Evolutionary conservation across 2,113 vertebrate species (phyloP).

Genomic region (Pangasianodon gigas): DNA sequence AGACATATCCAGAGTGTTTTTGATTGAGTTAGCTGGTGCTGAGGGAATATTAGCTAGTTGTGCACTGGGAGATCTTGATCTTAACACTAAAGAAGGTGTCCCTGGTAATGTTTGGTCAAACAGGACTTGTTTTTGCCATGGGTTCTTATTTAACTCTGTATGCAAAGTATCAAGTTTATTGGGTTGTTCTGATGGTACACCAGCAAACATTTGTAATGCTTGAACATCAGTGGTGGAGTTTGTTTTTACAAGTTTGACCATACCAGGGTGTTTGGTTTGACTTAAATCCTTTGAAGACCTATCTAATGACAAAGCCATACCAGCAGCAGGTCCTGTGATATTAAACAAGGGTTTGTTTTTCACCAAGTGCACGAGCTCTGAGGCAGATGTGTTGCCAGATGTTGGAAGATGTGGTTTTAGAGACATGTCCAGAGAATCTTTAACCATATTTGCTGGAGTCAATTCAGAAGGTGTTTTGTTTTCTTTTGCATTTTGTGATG

Average conservation of each 20-base stretch:
- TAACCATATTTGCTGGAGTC: neutral
- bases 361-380: neutral
- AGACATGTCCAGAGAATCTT: neutral
- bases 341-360: neutral
- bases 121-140: neutral
- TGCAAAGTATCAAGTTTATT: neutral
- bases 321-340: neutral
- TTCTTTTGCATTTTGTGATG: slow-evolving; percentile 5
- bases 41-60: neutral
- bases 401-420: neutral
- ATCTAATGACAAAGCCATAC: slow-evolving; percentile 16
- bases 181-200: slow-evolving; percentile 19
- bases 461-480: neutral
- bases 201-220: neutral
- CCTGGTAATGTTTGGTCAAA: neutral
- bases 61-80: neutral
- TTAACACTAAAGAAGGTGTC: neutral
- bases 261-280: neutral
- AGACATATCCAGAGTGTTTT: slow-evolving; percentile 68
- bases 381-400: neutral
- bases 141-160: neutral
- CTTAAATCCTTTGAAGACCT: neutral
- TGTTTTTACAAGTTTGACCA: slow-evolving; percentile 18
- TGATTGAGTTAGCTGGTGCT: slow-evolving; percentile 43
- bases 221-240: neutral